Evolutionary conservation across 2,888 invertebrate species (phyloP), one percentile per base, ranked within the genome.

Genomic region (Bombyx huttoni): DNA sequence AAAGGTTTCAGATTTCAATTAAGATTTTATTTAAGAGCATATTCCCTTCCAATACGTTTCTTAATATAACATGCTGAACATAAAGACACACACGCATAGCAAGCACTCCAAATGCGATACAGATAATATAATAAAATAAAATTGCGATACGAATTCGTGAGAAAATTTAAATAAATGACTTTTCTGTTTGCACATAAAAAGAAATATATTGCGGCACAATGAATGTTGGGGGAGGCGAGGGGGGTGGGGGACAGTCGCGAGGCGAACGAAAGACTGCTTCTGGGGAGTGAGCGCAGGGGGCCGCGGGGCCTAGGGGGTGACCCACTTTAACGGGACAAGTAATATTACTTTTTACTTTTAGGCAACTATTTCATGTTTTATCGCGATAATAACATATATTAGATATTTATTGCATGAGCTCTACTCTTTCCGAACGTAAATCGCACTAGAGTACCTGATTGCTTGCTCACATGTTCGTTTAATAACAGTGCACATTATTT

Each of bases 181-280:
- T 87, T 87, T 88, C 87, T 87, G 87, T 88, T 88, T 88, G 87
- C 87, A 88, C 88, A 88, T 88, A 88, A 88, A 88, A 88, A 87
- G 86, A 88, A 88, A 87, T 88, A 88, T 88, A 88, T 88, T 88
- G 87, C 87, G 87, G 88, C 87, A 86, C 87, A 87, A 87, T 87
- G 87, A 86, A 86, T 88, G 87, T 85, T 78, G 82, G 83, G 79
- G 76, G 86, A 74, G 73, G 73, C 74, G 65, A 63, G 73, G 75
- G 82, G 78, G 70, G 63, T 75, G 70, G 81, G 81, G 79, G 79
- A 74, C 73, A 75, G 73, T 74, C 75, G 81, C 69, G 78, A 68
- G 78, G 81, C 70, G 81, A 70, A 67, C 72, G 76, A 76, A 81
- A 73, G 78, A 72, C 71, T 75, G 74, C 58, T 66, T 63, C 61